A percentile compares a stretch with the other conserved stretches of the same genome.
Evolutionary conservation across 2,888 invertebrate genomes (phyloP).

Genomic region (Caenorhabditis japonica): DNA sequence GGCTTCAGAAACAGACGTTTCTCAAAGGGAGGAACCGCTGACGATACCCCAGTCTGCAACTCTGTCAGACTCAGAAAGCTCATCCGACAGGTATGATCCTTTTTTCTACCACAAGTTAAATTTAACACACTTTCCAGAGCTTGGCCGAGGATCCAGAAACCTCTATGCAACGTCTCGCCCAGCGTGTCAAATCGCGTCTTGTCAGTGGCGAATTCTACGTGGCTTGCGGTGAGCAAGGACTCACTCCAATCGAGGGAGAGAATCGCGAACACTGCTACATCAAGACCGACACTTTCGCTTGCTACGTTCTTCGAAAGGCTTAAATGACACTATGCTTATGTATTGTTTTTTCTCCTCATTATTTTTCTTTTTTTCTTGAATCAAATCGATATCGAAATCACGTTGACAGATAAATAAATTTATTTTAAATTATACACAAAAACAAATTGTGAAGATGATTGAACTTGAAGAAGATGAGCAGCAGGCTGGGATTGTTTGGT

Average conservation of each 20-base stretch:
- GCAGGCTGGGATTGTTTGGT: too few relatives aligned
- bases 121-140: constrained; percentile 43
- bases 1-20: constrained; percentile 61
- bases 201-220: constrained; percentile 63
- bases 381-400: too few relatives aligned
- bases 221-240: constrained; percentile 61
- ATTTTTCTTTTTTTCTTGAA: too few relatives aligned
- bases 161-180: constrained; percentile 57
- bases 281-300: constrained; percentile 53
- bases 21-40: constrained; percentile 49
- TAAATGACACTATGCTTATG: too few relatives aligned
- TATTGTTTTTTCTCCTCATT: too few relatives aligned
- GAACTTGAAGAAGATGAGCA: too few relatives aligned
- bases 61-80: constrained; percentile 54
- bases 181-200: constrained; percentile 55
- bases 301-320: constrained; percentile 62
- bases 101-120: too few relatives aligned
- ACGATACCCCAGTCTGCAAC: constrained; percentile 54
- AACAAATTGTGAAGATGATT: too few relatives aligned
- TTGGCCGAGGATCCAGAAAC: constrained; percentile 55
- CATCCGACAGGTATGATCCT: constrained; percentile 57
- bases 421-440: too few relatives aligned
- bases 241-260: constrained; percentile 58
- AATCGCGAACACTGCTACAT: constrained; percentile 60
- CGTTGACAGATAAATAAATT: too few relatives aligned